Evolutionary conservation across 2,797 vertebrate genomes (phyloP).

Genomic region (Merluccius polli): DNA sequence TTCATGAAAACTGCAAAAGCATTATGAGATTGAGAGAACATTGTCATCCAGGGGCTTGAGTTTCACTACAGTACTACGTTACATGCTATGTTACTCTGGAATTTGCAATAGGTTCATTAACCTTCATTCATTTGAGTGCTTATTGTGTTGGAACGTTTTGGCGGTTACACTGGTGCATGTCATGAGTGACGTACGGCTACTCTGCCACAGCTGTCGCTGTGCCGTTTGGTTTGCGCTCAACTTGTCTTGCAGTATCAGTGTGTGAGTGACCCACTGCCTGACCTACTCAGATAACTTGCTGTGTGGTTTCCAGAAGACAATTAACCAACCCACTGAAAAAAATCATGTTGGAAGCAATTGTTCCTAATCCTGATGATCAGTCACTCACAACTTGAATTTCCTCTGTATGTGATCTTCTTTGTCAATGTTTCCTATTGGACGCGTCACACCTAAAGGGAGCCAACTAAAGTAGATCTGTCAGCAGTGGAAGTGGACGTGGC

Average conservation of each 20-base stretch:
- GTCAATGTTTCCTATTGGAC: constrained; percentile 2
- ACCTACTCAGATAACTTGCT: constrained; percentile 15
- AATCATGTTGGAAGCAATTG: constrained; percentile 7
- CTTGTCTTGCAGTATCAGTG: constrained; percentile 15
- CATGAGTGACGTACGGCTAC: constrained; percentile 18
- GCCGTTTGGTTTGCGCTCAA: constrained; percentile 19
- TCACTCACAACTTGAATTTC: background rate
- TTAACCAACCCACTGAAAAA: constrained; percentile 9
- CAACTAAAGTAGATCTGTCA: constrained; percentile 60
- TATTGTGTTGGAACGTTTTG: constrained; percentile 9
- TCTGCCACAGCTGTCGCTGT: constrained; percentile 14
- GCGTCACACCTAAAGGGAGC: constrained; percentile 68
- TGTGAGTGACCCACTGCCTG: background rate
- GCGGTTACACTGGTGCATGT: constrained; percentile 43
- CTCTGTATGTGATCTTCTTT: constrained; percentile 8
- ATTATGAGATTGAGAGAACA: background rate
- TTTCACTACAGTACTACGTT: background rate
- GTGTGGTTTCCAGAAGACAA: constrained; percentile 10
- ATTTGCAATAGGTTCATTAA: background rate
- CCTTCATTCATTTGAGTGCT: constrained; percentile 1
- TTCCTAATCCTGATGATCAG: constrained; percentile 5
- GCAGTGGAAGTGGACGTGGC: constrained; percentile 55
- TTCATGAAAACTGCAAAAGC: background rate
- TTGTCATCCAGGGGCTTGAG: background rate
- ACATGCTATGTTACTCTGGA: background rate